Percentiles rank a stretch among this genome's conserved stretches.
phyloP scores from a whole-genome alignment of 2,113 vertebrate genomes.

The Mirza zaza region DNA sequence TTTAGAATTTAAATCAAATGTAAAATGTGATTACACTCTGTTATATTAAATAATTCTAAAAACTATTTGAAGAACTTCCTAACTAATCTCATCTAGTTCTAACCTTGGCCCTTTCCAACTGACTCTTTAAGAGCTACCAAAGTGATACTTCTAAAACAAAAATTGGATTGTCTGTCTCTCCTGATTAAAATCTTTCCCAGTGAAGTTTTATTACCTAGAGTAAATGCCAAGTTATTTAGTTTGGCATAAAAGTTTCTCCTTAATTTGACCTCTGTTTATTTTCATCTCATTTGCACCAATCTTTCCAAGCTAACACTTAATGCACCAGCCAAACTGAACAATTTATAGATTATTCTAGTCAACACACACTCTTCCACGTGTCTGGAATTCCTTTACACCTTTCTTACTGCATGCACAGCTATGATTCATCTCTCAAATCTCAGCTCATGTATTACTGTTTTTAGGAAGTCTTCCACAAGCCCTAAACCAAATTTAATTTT shows the following conservation, averaged over 20 bases:
- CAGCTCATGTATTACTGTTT: neutral
- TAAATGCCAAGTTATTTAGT: slow-evolving; percentile 67
- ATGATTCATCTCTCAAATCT: neutral
- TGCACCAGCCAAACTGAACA: neutral
- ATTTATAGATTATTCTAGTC: neutral
- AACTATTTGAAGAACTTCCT: neutral
- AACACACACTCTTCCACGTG: neutral
- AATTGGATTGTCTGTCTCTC: slow-evolving; percentile 16
- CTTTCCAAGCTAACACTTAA: neutral
- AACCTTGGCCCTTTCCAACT: slow-evolving; percentile 22
- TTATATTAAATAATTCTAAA: neutral
- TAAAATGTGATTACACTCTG: neutral
- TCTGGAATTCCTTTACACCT: neutral
- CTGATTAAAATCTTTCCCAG: slow-evolving; percentile 57
- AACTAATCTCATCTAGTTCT: neutral
- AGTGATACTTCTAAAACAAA: slow-evolving; percentile 50
- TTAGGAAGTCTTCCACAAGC: neutral
- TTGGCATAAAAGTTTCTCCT: slow-evolving; percentile 41
- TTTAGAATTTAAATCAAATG: slow-evolving; percentile 19
- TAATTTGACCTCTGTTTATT: slow-evolving; percentile 46
- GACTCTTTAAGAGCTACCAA: slow-evolving; percentile 44
- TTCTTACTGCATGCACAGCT: neutral
- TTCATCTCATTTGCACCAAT: neutral
- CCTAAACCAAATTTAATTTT: neutral
- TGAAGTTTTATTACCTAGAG: slow-evolving; percentile 56